Conservation (phyloP, 2,888 invertebrate genomes). For the Agriopis marginaria region DNA sequence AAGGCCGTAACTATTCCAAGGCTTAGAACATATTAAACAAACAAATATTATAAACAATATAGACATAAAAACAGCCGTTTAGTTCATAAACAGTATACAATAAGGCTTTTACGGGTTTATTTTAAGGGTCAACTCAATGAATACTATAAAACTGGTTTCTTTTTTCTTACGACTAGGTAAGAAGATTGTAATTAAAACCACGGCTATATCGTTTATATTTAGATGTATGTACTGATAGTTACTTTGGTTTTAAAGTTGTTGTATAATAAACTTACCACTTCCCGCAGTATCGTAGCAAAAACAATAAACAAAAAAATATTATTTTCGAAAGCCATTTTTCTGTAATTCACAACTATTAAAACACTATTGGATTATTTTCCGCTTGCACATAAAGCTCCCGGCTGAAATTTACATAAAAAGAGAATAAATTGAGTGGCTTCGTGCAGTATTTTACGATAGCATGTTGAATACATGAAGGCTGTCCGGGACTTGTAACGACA, state of each 20-base stretch:
- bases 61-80: too few species aligned
- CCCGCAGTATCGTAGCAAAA: constrained; percentile 25
- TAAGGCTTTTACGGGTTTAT: too few species aligned
- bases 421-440: constrained; percentile 34
- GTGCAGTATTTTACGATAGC: constrained; percentile 38
- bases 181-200: too few species aligned
- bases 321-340: constrained; percentile 39
- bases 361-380: constrained; percentile 38
- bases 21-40: too few species aligned
- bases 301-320: constrained; percentile 31
- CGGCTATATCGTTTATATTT: too few species aligned
- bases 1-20: too few species aligned
- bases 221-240: too few species aligned
- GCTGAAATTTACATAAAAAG: constrained; percentile 33
- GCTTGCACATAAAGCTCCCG: constrained; percentile 39
- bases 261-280: constrained; percentile 34
- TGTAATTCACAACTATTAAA: constrained; percentile 32
- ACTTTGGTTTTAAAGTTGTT: not conserved
- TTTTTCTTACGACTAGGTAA: too few species aligned
- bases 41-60: too few species aligned
- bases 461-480: constrained; percentile 32
- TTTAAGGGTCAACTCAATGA: too few species aligned
- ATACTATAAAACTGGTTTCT: too few species aligned
- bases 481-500: constrained; percentile 5
- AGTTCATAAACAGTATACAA: too few species aligned